phyloP scores from a whole-genome alignment of 2,113 vertebrate genomes.

The Oophaga pumilio region DNA sequence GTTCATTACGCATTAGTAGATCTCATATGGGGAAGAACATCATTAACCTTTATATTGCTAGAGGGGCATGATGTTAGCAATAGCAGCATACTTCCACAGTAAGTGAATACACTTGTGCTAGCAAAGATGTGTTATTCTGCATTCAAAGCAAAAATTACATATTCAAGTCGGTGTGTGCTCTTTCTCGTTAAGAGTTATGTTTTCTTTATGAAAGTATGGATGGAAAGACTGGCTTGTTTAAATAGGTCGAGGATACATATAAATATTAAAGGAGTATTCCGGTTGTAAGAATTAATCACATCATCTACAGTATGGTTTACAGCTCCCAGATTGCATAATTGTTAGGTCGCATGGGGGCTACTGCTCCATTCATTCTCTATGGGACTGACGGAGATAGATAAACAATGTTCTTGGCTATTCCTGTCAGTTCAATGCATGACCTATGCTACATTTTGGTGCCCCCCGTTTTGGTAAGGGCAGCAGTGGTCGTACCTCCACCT shows the following conservation, averaged over 20 bases:
- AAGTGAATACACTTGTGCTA: neutral
- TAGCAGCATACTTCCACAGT: neutral
- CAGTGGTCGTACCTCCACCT: too few relatives aligned
- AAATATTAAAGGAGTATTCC: neutral
- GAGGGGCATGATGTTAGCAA: constrained; percentile 1
- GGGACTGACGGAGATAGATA: too few relatives aligned
- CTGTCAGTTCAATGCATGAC: too few relatives aligned
- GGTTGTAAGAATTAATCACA: too few relatives aligned
- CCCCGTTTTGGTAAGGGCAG: too few relatives aligned
- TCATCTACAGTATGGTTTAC: too few relatives aligned
- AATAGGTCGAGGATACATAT: neutral
- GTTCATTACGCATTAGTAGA: constrained; percentile 32
- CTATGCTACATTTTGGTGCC: too few relatives aligned
- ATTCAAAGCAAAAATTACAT: neutral
- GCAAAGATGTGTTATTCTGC: neutral
- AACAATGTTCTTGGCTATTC: too few relatives aligned
- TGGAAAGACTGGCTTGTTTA: neutral
- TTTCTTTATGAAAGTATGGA: neutral
- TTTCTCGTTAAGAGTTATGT: neutral
- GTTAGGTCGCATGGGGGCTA: too few relatives aligned
- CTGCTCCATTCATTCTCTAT: too few relatives aligned
- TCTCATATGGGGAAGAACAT: constrained; percentile 22
- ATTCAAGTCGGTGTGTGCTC: neutral
- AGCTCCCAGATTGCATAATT: too few relatives aligned
- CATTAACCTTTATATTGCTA: constrained; percentile 34